These are phyloP conservation scores for Desoria tigrina DNA, from an alignment of 2,888 invertebrate species.

Conservation along the genomic window DNA sequence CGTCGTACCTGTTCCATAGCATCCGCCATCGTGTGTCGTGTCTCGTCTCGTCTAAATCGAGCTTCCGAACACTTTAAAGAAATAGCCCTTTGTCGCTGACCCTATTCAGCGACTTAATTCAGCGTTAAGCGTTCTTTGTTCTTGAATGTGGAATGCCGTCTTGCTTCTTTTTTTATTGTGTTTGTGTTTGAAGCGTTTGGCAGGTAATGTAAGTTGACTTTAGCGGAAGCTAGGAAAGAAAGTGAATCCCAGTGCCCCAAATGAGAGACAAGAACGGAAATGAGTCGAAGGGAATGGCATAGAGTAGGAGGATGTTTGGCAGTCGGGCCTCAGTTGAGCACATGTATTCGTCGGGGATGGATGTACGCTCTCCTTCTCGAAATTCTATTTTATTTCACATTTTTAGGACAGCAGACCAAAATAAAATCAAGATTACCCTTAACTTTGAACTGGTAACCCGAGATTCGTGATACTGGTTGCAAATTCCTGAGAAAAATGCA, in stretches of 20 bases:
- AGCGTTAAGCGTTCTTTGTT: too few relatives aligned
- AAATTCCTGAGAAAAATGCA: constrained; percentile 3
- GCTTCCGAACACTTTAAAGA: too few relatives aligned
- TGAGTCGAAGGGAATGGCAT: not conserved
- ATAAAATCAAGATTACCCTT: too few relatives aligned
- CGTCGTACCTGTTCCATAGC: constrained; percentile 27
- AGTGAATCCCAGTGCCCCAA: not conserved
- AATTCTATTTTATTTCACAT: too few relatives aligned
- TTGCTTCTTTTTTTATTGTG: too few relatives aligned
- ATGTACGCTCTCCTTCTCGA: constrained; percentile 23
- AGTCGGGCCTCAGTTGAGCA: constrained; percentile 47
- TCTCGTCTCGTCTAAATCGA: constrained; percentile 36
- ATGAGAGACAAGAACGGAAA: not conserved
- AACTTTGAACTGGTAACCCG: not conserved
- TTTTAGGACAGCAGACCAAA: too few relatives aligned
- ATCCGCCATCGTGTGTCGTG: constrained; percentile 54
- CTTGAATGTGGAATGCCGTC: too few relatives aligned
- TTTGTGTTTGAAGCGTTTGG: too few relatives aligned
- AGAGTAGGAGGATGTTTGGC: constrained; percentile 8
- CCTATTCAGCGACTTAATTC: too few relatives aligned
- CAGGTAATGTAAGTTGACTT: too few relatives aligned
- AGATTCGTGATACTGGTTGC: not conserved
- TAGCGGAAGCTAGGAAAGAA: too few relatives aligned
- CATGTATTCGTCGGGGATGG: constrained; percentile 41
- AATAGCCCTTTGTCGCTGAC: too few relatives aligned